Base-by-base conservation (phyloP, 2,888 invertebrate species). In the Synanthedon formicaeformis region DNA sequence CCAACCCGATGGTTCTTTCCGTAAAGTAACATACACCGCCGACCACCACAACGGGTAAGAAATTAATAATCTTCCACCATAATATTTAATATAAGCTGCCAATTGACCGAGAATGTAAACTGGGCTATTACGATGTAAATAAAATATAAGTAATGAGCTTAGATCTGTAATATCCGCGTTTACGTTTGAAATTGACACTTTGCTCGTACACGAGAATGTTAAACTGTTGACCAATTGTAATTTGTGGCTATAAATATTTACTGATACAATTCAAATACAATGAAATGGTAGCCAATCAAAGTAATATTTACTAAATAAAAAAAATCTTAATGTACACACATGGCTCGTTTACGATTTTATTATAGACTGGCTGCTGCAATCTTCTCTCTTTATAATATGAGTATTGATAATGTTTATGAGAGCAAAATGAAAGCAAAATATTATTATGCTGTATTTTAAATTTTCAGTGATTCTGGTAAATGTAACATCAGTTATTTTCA, bases 1-100 rank as follows among this genome's bases (percentile, higher is more conserved):
- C 54, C 89, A 90, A 73, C 88, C 90, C 56, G 90, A 90, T 67
- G 89, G 90, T 62, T 89, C 89, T 53, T 82, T 88, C 77, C 84
- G 89, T 58, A 89, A 88, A 62, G 90, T 90, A 56, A 88, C 89
- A 55, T 90, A 90, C 73, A 88, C 89, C 48, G 89, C 89, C 67
- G 89, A 89, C 65, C 85, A 89, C 58, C 89, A 89, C 63, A 89
- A 88, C 59, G 90, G 90, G 81, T 89, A 83, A 75, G 63, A 55
- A 27, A 50, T 10, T 34, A 34, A 34, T 34, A 10, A 34, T 10
- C 34, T 34, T 34, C 16, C 13, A 34, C 3, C 10, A 23, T 34
- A 34, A 16, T 34, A 34, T 10, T 34, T 34, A 48, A 45, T 6
- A 45, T 13, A 12, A 45, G 13, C 11, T 12, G 45, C 11, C 45